Evolutionary conservation across 2,888 invertebrate genomes (phyloP).

Genomic region (Drosophila leonis): DNA sequence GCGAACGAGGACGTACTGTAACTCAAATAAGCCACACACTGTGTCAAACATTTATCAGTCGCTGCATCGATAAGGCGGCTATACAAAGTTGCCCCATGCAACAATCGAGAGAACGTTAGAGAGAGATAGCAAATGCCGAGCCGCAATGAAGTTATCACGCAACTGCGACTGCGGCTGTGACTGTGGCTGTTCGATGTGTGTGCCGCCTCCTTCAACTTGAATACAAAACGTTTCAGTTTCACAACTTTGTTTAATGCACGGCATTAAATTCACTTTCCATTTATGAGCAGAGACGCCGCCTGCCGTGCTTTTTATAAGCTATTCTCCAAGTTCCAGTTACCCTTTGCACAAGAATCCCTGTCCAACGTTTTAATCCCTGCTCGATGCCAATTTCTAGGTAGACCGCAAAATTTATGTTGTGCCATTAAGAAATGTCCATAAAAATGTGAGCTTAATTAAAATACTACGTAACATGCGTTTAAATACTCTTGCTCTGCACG

Average conservation of each 20-base stretch:
- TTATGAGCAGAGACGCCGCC: conserved; percentile 52
- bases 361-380: background rate
- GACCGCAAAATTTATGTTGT: conserved; percentile 60
- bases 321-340: conserved; percentile 10
- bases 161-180: background rate
- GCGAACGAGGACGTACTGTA: conserved; percentile 41
- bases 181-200: conserved; percentile 9
- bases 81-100: conserved; percentile 68
- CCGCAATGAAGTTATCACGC: conserved; percentile 68
- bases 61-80: conserved; percentile 66
- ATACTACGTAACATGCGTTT: conserved; percentile 47
- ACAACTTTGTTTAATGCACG: conserved; percentile 73
- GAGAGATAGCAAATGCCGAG: conserved; percentile 21
- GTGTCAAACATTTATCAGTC: conserved; percentile 78
- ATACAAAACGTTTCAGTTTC: conserved; percentile 67
- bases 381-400: conserved; percentile 31
- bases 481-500: background rate
- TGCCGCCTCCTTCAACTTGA: conserved; percentile 20
- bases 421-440: conserved; percentile 76
- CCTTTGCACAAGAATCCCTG: background rate
- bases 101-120: background rate
- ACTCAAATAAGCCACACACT: conserved; percentile 70
- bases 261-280: conserved; percentile 77
- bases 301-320: conserved; percentile 61
- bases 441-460: conserved; percentile 76